Evolutionary conservation across 2,888 invertebrate species (phyloP).

Genomic region (Lithophane leautieri): DNA sequence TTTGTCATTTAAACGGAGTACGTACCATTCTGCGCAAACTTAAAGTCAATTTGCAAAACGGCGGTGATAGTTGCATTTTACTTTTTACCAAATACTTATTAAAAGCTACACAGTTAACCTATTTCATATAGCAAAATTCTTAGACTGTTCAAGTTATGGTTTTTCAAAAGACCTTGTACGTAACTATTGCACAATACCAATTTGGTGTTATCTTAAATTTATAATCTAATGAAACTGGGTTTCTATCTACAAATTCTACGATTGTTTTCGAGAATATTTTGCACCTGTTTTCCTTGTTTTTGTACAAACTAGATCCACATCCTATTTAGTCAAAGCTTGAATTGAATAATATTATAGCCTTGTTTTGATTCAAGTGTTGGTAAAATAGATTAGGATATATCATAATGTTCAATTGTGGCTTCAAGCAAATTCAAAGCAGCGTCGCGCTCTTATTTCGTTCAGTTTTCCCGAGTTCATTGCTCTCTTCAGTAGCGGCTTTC

Average conservation of each 20-base stretch:
- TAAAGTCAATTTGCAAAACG: neutral
- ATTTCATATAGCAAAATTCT: slow-evolving; percentile 26
- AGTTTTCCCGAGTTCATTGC: slow-evolving; percentile 42
- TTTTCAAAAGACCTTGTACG: slow-evolving; percentile 42
- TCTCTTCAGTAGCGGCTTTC: slow-evolving; percentile 7
- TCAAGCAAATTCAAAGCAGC: slow-evolving; percentile 1
- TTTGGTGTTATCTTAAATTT: slow-evolving; percentile 53
- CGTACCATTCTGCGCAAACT: neutral
- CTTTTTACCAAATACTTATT: slow-evolving; percentile 7
- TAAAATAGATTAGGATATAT: slow-evolving; percentile 11
- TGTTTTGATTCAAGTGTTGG: slow-evolving; percentile 22
- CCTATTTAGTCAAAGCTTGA: slow-evolving; percentile 28
- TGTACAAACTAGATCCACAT: slow-evolving; percentile 45
- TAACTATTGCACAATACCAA: slow-evolving; percentile 47
- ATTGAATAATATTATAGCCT: slow-evolving; percentile 19
- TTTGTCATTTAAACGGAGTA: slow-evolving; percentile 9
- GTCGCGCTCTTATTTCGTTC: slow-evolving; percentile 9
- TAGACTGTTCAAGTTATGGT: neutral
- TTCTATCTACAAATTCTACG: slow-evolving; percentile 30
- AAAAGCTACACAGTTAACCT: slow-evolving; percentile 13
- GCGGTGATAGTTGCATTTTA: neutral
- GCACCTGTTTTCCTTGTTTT: slow-evolving; percentile 58
- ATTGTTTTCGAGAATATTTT: slow-evolving; percentile 55
- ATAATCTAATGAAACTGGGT: slow-evolving; percentile 47
- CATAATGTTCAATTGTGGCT: slow-evolving; percentile 4